Base-by-base conservation (phyloP, 2,888 invertebrate genomes). In the Melieria crassipennis region DNA sequence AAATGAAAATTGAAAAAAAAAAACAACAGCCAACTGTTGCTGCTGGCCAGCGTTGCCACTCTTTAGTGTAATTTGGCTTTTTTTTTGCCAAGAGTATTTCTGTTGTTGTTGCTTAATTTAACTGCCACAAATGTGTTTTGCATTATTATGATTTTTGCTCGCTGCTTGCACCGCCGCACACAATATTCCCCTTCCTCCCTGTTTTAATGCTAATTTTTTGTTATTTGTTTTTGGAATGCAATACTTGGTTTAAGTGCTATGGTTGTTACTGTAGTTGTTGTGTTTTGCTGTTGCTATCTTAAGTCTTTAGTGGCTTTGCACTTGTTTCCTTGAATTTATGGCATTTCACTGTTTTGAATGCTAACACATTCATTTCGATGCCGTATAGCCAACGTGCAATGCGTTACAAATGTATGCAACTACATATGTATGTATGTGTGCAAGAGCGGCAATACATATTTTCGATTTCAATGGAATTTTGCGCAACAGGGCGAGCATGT, bases 271-370 rank as follows among this genome's bases (percentile, higher is more conserved):
- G 30, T 30, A 30, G 30, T 30, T 30, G 30, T 30, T 2, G 30
- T 30, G 30, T 30, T 30, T 30, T 30, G 30, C 30, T 30, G 30
- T 30, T 30, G 30, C 30, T 30, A 30, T 30, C 30, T 30, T 3
- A 30, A 30, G 30, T 30, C 30, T 30, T 30, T 30, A 52, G 52
- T 52, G 52, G n/a, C 13, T 52, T 52, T 13, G 5, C 52, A 52
- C 52, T 52, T 52, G 52, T 52, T 52, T 52, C 52, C 52, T 52
- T 52, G 52, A 52, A 9, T 52, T 52, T 7, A 52, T 52, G 52
- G 52, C 13, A 52, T 9, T 52, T 52, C 13, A 11, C 13, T 52
- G 52, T 7, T 5, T 6, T 52, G 52, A 52, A 52, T 52, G 5
- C 13, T 52, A 52, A 52, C 11, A 11, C 13, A n/a, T 52, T 52